Conservation (phyloP, 1,140 invertebrate genomes). For the Diachasma alloeum region DNA sequence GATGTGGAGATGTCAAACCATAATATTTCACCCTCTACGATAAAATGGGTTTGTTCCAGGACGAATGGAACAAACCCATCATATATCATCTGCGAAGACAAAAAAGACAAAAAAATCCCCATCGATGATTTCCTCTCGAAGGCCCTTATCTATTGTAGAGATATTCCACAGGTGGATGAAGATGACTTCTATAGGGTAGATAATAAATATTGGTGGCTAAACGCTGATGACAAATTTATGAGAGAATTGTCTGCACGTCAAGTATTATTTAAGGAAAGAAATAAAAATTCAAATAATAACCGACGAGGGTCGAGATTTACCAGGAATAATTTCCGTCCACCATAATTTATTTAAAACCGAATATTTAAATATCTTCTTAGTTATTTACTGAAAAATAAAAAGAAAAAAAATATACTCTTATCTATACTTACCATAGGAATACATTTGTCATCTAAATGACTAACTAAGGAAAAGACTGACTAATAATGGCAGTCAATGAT, state of each 20-base stretch:
- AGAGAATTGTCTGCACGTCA: too few relatives aligned
- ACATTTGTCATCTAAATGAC: too few relatives aligned
- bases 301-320: neutral
- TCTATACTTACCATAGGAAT: too few relatives aligned
- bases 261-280: too few relatives aligned
- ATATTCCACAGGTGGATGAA: neutral
- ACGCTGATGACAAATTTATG: too few relatives aligned
- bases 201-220: neutral
- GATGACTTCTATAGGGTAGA: neutral
- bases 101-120: neutral
- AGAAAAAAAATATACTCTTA: too few relatives aligned
- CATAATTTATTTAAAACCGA: constrained; percentile 7
- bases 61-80: neutral
- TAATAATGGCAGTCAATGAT: too few relatives aligned
- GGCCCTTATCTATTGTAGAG: neutral
- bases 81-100: neutral
- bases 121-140: too few relatives aligned
- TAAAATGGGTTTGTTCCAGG: neutral
- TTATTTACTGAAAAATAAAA: too few relatives aligned
- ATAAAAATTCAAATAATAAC: too few relatives aligned
- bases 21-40: constrained; percentile 5
- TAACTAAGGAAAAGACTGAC: too few relatives aligned
- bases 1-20: neutral
- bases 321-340: neutral
- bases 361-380: too few relatives aligned